Percentiles rank a stretch among this genome's conserved stretches.
These are phyloP conservation scores for Drosophila willistoni DNA, from an alignment of 1,140 invertebrate species.

Conservation along the genomic window DNA sequence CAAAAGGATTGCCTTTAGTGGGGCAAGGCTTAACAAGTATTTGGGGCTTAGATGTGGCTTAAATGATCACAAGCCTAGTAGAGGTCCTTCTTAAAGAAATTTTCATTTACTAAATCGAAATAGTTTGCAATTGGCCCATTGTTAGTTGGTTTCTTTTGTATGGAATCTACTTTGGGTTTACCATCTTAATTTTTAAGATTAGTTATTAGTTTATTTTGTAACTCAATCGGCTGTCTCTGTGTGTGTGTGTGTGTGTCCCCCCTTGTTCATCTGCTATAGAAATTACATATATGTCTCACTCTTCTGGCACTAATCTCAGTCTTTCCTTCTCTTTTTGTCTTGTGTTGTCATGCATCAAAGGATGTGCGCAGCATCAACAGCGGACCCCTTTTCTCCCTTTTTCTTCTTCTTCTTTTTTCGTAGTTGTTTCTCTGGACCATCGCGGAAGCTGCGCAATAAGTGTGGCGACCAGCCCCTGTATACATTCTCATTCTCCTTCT, in stretches of 20 bases:
- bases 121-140: too few species aligned
- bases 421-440: conserved; percentile 24
- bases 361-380: conserved; percentile 62
- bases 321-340: background rate
- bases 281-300: background rate
- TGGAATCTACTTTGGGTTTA: background rate
- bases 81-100: too few species aligned
- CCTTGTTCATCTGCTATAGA: background rate
- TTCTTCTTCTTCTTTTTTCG: background rate
- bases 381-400: conserved; percentile 9
- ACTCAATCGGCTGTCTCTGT: background rate
- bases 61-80: too few species aligned
- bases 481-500: background rate
- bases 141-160: background rate
- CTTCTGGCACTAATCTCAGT: background rate
- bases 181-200: background rate
- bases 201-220: background rate
- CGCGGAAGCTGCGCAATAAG: conserved; percentile 74
- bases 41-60: too few species aligned
- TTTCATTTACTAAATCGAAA: too few species aligned
- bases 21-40: too few species aligned
- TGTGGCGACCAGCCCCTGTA: conserved; percentile 57
- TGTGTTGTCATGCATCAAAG: background rate
- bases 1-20: too few species aligned
- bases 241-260: background rate